Percentiles rank a stretch among this genome's conserved stretches.
Evolutionary conservation across 2,888 invertebrate genomes (phyloP).

Genomic region (Leptopilina myrica): DNA sequence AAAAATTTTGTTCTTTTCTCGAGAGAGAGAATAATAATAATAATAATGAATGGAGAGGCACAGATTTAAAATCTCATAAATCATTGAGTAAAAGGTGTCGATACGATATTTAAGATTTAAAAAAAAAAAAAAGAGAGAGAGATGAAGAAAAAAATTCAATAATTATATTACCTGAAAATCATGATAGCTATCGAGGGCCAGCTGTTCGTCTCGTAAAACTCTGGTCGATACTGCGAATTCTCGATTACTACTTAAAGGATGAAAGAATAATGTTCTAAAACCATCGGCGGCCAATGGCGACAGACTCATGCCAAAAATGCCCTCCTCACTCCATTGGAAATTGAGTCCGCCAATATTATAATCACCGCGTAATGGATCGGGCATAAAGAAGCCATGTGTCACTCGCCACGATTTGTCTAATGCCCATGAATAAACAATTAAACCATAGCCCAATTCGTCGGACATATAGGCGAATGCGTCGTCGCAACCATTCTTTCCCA

Average conservation of each 20-base stretch:
- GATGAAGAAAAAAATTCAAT: neutral
- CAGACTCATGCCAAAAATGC: slow-evolving; percentile 87
- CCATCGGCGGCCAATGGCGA: slow-evolving; percentile 84
- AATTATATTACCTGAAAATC: slow-evolving; percentile 80
- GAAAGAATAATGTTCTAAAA: slow-evolving; percentile 86
- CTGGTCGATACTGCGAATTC: slow-evolving; percentile 89
- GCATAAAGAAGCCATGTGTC: slow-evolving; percentile 87
- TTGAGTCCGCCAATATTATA: slow-evolving; percentile 88
- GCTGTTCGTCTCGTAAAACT: slow-evolving; percentile 83
- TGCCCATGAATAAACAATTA: slow-evolving; percentile 88
- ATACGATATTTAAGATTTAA: neutral
- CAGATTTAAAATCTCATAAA: slow-evolving; percentile 37
- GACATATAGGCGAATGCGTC: slow-evolving; percentile 89
- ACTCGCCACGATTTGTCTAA: slow-evolving; percentile 89
- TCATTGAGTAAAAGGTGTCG: slow-evolving; percentile 23
- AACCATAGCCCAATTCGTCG: slow-evolving; percentile 89
- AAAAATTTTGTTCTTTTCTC: no score
- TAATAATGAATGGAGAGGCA: no score
- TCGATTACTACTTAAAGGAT: slow-evolving; percentile 86
- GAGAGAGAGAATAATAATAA: no score
- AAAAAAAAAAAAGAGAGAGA: no score
- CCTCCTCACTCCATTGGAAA: slow-evolving; percentile 91
- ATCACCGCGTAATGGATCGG: slow-evolving; percentile 88
- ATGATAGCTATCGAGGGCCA: slow-evolving; percentile 83
- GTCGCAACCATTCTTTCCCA: slow-evolving; percentile 83